Evolutionary conservation across 2,888 invertebrate genomes (phyloP), one percentile per base, ranked within the genome.

Genomic region (Drosophila multiciliata): DNA sequence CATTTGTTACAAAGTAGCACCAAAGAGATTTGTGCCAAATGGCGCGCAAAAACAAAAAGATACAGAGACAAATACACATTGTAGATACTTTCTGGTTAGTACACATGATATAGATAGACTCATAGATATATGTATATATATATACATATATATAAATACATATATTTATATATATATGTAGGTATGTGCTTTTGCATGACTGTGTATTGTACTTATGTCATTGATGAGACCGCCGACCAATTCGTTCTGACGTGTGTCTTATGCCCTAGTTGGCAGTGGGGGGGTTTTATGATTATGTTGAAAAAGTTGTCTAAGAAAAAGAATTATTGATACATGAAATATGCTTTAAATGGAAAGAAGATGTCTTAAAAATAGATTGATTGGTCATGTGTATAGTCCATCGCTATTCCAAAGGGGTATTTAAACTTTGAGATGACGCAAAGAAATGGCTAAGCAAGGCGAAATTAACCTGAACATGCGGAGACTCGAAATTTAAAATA

Each of bases 141-240:
- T 53, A 3, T 6, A 45, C 33, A 5, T 53, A 42, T 45, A 3
- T 6, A 20, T 20, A 12, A 12, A 12, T 7, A 42, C 12, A 20
- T 45, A 20, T n/a, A 11, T 3, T 6, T 38, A 38, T 9, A 9
- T n/a, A n/a, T 1, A 12, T 20, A 20, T 45, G 6, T 3, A 20
- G 42, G 12, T 12, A 20, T 20, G 20, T 20, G 20, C 12, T 20
- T 45, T 11, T 33, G 26, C 49, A n/a, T 58, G 32, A 12, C 20
- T 58, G n/a, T 38, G 29, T 74, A 40, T 66, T 52, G 74, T 82
- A 79, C 82, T 87, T 79, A 76, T 84, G 79, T 76, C 89, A 87
- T 89, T 81, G 74, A 74, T 74, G 79, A 76, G 71, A 11, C 45
- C 45, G 42, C 33, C 49, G 49, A 29, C 45, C 66, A 73, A 69